Evolutionary conservation across 2,888 invertebrate species (phyloP).

Genomic region (Nudaria mundana): DNA sequence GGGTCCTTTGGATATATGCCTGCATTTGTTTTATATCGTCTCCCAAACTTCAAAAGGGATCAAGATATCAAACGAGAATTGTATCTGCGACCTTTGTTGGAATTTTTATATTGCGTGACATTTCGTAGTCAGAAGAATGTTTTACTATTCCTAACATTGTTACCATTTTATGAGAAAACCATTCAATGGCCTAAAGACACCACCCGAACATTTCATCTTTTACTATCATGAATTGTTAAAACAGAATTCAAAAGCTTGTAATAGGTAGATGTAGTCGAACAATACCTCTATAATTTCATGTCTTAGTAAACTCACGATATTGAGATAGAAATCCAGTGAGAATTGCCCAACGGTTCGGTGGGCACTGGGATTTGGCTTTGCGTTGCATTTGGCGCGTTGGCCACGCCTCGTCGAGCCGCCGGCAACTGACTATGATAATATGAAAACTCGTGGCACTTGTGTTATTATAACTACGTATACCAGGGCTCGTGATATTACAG

Average conservation of each 20-base stretch:
- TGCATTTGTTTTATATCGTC: slow-evolving; percentile 28
- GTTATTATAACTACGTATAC: slow-evolving; percentile 37
- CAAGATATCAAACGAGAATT: slow-evolving; percentile 9
- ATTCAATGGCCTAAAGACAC: too few relatives aligned
- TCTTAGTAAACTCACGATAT: slow-evolving; percentile 29
- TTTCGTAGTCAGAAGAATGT: slow-evolving; percentile 9
- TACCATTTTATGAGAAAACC: too few relatives aligned
- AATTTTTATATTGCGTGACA: slow-evolving; percentile 13
- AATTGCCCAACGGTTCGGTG: slow-evolving; percentile 52
- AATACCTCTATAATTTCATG: slow-evolving; percentile 14
- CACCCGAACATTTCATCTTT: too few relatives aligned
- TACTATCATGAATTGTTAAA: too few relatives aligned
- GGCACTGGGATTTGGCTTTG: slow-evolving; percentile 46
- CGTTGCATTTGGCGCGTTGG: slow-evolving; percentile 34
- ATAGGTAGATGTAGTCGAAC: neutral
- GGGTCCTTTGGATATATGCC: slow-evolving; percentile 23
- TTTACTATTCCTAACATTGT: neutral
- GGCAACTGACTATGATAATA: slow-evolving; percentile 43
- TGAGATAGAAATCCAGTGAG: slow-evolving; percentile 48
- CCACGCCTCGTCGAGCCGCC: slow-evolving; percentile 53
- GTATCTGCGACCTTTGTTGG: slow-evolving; percentile 1
- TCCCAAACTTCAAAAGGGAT: slow-evolving; percentile 14
- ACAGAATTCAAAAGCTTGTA: too few relatives aligned
- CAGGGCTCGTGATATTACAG: too few relatives aligned
- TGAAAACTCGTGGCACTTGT: slow-evolving; percentile 47